Evolutionary conservation across 2,888 invertebrate genomes (phyloP).

Genomic region (Eupeodes latifasciatus): DNA sequence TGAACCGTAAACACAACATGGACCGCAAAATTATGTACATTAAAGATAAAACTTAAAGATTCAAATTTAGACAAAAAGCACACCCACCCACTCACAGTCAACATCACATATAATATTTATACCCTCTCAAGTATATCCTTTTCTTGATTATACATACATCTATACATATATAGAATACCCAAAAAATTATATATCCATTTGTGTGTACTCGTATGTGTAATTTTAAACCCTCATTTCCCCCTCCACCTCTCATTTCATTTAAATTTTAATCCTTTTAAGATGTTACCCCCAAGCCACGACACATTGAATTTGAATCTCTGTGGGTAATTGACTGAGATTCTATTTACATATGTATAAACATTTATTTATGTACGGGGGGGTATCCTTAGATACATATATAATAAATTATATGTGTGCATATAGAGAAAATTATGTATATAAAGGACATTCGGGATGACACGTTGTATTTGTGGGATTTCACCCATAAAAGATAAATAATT

Average conservation of each 20-base stretch:
- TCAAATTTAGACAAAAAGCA: not conserved
- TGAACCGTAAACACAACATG: conserved; percentile 17
- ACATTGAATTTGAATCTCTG: conserved; percentile 73
- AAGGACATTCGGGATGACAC: conserved; percentile 42
- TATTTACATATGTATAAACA: conserved; percentile 10
- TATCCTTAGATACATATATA: not conserved
- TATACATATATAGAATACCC: not conserved
- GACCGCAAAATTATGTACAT: conserved; percentile 30
- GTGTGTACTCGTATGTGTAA: too few relatives aligned
- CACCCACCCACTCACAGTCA: not conserved
- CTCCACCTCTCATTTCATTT: conserved; percentile 6
- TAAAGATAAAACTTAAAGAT: conserved; percentile 20
- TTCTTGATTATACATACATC: not conserved
- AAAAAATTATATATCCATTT: too few relatives aligned
- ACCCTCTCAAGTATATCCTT: not conserved
- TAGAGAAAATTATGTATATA: not conserved
- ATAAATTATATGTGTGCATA: not conserved
- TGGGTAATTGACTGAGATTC: conserved; percentile 74
- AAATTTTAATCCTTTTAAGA: conserved; percentile 60
- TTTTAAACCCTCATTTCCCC: not conserved
- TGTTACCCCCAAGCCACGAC: conserved; percentile 42
- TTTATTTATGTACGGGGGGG: not conserved
- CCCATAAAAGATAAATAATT: conserved; percentile 73
- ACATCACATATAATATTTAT: not conserved
- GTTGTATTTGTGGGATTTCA: conserved; percentile 47